Evolutionary conservation across 1,140 invertebrate genomes (phyloP), one percentile per base, ranked within the genome.

Genomic region (Megalonaias nervosa): DNA sequence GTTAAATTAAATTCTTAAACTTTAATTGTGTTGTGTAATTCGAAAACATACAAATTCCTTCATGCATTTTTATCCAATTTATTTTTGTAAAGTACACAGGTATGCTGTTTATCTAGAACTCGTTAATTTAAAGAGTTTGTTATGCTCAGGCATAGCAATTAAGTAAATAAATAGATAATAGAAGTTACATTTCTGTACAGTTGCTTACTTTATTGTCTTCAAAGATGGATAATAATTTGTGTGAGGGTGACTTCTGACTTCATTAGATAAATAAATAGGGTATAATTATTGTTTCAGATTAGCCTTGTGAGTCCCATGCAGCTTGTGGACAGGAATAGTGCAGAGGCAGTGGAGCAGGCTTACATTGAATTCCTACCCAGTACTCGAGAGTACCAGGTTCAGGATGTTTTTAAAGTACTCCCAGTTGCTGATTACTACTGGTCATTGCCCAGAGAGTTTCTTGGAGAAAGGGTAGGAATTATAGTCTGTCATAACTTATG

Each of bases 401-500:
- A 69, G 48, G 88, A 89, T 61, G 87, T 86, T 72, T 73, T 80
- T 56, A 61, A 77, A 48, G 62, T 82, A 19, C 66, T 87, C 0
- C 81, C 81, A 11, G 71, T 75, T 21, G 86, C 83, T 21, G 92
- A 94, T 2, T 95, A 95, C 80, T 97, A 96, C 86, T 97, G 95
- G 95, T 93, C 93, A 75, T 89, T 97, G 21, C 95, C 96, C 0
- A 86, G 83, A 87, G 94, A 95, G 75, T 99, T 97, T 91, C 90
- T 97, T 12, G 97, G 97, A 11, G 94, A 99, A 90, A 97, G 97
- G 91, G 93, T 99, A 23, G 84, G 81, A 67, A 21, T 9, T 59
- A 17, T 61, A 48, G 38, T 48, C 38, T 48, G 11, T 48, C 38
- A 48, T 48, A 48, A 48, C 9, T 6, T 48, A 48, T 48, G 9